A percentile compares a stretch with the other conserved stretches of the same genome.
These are phyloP conservation scores for Diplosoma virens DNA, from an alignment of 23 tunicate genomes.

Conservation along the genomic window DNA sequence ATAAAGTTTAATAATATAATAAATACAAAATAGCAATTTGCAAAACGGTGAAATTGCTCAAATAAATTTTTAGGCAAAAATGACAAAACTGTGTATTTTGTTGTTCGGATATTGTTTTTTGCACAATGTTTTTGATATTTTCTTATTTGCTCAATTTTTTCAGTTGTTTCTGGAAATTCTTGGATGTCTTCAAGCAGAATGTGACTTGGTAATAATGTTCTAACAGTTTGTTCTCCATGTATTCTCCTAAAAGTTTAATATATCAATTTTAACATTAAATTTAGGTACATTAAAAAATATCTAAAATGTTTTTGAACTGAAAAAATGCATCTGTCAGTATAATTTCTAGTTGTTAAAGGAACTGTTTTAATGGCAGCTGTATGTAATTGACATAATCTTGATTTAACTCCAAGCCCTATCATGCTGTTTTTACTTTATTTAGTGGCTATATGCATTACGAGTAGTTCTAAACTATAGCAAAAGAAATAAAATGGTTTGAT, in stretches of 20 bases:
- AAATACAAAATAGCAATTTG: slow-evolving; percentile 96
- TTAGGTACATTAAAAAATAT: no score
- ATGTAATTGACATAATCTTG: no score
- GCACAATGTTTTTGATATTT: slow-evolving; percentile 53
- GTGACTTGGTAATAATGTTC: slow-evolving; percentile 42
- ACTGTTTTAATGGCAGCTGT: no score
- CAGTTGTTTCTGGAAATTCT: slow-evolving; percentile 21
- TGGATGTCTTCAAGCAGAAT: slow-evolving; percentile 13
- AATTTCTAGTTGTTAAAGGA: no score
- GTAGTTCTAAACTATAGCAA: no score
- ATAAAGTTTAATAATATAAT: slow-evolving; percentile 84
- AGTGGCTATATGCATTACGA: no score
- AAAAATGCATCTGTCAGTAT: no score
- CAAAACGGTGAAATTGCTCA: slow-evolving; percentile 98
- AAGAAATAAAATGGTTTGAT: no score
- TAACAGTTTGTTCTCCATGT: slow-evolving; percentile 50
- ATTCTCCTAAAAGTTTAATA: slow-evolving; percentile 42
- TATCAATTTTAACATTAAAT: no score
- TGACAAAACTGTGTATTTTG: slow-evolving; percentile 91
- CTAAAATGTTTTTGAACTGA: no score
- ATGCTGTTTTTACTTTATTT: no score
- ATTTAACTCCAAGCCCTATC: no score
- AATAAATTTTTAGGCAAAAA: slow-evolving; percentile 91
- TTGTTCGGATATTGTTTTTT: slow-evolving; percentile 72
- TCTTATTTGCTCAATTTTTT: slow-evolving; percentile 37